Conservation (phyloP, 2,888 invertebrate genomes). For the Leptogaster cylindrica region DNA sequence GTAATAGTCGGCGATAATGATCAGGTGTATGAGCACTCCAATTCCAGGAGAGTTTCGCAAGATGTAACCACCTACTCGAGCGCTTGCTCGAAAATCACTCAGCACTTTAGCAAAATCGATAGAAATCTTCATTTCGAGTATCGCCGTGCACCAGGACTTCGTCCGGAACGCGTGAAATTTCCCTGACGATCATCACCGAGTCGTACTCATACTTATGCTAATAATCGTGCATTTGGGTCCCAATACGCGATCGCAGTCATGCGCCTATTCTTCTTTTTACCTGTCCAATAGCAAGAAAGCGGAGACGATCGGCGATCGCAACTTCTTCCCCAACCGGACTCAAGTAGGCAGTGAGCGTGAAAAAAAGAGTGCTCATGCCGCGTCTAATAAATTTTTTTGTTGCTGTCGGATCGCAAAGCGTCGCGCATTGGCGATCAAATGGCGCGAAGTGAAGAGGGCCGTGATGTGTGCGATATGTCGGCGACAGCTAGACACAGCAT, state of each 20-base stretch:
- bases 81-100: constrained; percentile 4
- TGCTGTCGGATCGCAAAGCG: constrained; percentile 2
- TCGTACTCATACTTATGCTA: constrained; percentile 22
- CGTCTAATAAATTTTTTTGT: constrained; percentile 20
- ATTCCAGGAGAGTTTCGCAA: constrained; percentile 34
- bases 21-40: constrained; percentile 24
- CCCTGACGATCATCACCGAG: constrained; percentile 22
- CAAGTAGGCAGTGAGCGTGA: constrained; percentile 21
- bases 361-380: constrained; percentile 14
- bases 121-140: neutral
- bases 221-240: constrained; percentile 6
- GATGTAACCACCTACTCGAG: constrained; percentile 30
- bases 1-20: constrained; percentile 19
- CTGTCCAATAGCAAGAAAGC: constrained; percentile 32
- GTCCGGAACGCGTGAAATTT: neutral
- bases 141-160: neutral
- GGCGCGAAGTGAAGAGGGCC: constrained; percentile 29
- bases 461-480: constrained; percentile 14
- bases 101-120: constrained; percentile 11
- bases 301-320: constrained; percentile 31
- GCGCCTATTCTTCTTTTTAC: constrained; percentile 23
- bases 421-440: constrained; percentile 22
- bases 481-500: constrained; percentile 20
- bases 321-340: constrained; percentile 5
- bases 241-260: constrained; percentile 16